Conservation (phyloP, 2,797 vertebrate genomes). For the Picus viridis region DNA sequence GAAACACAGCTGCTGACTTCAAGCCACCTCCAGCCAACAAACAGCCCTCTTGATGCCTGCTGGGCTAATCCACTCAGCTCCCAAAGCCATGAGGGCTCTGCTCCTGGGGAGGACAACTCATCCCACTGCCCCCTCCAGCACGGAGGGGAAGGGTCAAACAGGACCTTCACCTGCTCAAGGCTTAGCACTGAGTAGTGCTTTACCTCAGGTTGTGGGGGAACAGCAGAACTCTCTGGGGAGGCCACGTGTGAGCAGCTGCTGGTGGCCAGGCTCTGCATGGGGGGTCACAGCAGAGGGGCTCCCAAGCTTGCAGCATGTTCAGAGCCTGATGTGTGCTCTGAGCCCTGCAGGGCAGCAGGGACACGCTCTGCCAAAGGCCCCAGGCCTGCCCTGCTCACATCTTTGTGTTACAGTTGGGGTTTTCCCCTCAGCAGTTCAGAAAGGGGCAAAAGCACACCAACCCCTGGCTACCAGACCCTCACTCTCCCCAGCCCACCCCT, state of each 20-base stretch:
- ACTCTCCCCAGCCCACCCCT: not conserved
- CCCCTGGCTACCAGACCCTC: not conserved
- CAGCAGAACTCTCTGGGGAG: not conserved
- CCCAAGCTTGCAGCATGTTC: not conserved
- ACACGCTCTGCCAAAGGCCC: not conserved
- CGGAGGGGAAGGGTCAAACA: not conserved
- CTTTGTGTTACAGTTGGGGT: fast-evolving
- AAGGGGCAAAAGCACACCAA: not conserved
- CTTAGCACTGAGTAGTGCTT: not conserved
- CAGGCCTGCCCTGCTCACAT: not conserved
- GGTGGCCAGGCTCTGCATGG: not conserved
- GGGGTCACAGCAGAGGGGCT: not conserved
- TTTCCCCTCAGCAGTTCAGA: not conserved
- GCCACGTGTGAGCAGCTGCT: not conserved
- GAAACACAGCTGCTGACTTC: not conserved
- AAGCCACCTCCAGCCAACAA: not conserved
- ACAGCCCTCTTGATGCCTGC: not conserved
- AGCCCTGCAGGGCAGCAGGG: not conserved
- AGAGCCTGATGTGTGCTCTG: fast-evolving
- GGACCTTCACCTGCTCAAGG: not conserved
- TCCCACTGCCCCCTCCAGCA: not conserved
- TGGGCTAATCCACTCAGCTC: not conserved
- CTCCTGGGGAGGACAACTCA: not conserved
- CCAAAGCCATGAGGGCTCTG: not conserved
- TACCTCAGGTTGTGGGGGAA: not conserved